Conservation (phyloP, 1,140 invertebrate genomes). For the Zaprionus vittiger region DNA sequence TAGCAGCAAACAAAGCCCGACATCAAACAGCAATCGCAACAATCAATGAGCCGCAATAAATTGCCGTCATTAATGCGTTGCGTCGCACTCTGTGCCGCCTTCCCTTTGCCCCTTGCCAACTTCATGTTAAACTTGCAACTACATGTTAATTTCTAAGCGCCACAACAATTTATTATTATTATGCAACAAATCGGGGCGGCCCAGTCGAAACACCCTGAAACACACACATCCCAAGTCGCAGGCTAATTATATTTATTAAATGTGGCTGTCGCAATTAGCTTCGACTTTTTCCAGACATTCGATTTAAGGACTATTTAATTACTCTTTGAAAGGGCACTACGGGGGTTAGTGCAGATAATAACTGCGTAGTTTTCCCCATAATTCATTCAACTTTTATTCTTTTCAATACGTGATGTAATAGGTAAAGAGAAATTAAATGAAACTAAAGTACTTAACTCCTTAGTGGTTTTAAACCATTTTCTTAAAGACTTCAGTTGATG, state of each 20-base stretch:
- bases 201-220: conserved; percentile 23
- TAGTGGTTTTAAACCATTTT: not conserved
- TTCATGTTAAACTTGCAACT: conserved; percentile 17
- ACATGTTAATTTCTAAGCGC: conserved; percentile 73
- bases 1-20: conserved; percentile 39
- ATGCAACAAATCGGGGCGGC: conserved; percentile 58
- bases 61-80: conserved; percentile 65
- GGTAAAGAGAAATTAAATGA: not conserved
- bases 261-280: conserved; percentile 14
- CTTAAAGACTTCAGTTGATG: not conserved
- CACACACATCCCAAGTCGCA: conserved; percentile 10
- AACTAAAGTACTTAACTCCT: not conserved
- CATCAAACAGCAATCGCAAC: conserved; percentile 27
- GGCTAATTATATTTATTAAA: conserved; percentile 39
- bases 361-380: not conserved
- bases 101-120: not conserved
- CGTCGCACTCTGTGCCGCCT: conserved; percentile 38
- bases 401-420: no score
- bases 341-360: not conserved
- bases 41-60: conserved; percentile 72
- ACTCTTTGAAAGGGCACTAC: not conserved
- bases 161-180: conserved; percentile 73
- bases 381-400: not conserved
- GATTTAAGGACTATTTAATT: conserved; percentile 10
- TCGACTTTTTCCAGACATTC: not conserved